phyloP scores from a whole-genome alignment of 2,888 invertebrate species.

The Eumerus sabulonum region DNA sequence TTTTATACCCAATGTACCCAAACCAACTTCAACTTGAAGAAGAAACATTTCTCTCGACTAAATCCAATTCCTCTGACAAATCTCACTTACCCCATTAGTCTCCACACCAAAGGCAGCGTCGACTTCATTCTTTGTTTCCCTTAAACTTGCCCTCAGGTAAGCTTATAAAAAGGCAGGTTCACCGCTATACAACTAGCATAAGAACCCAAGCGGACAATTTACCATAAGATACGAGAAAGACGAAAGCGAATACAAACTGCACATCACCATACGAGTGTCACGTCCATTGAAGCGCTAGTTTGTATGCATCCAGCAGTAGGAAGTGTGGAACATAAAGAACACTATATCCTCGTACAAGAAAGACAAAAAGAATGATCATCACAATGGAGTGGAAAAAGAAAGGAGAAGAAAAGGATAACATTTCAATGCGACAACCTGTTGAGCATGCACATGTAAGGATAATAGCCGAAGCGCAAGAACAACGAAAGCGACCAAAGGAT shows the following conservation, averaged over 20 bases:
- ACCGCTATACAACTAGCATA: slow-evolving; percentile 18
- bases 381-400: slow-evolving; percentile 29
- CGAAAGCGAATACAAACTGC: slow-evolving; percentile 19
- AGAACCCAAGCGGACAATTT: slow-evolving; percentile 20
- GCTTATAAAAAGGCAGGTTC: slow-evolving; percentile 1
- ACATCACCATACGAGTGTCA: slow-evolving; percentile 1
- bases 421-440: slow-evolving; percentile 63
- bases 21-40: too few species aligned
- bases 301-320: too few species aligned
- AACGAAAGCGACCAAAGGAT: slow-evolving; percentile 29
- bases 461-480: slow-evolving; percentile 46
- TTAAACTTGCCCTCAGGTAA: neutral
- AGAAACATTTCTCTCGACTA: too few species aligned
- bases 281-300: too few species aligned
- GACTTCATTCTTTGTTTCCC: neutral
- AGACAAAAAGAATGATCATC: slow-evolving; percentile 49
- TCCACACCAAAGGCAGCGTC: slow-evolving; percentile 1
- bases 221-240: slow-evolving; percentile 7
- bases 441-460: slow-evolving; percentile 62
- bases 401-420: slow-evolving; percentile 31
- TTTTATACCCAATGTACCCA: too few species aligned
- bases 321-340: too few species aligned
- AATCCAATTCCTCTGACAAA: too few species aligned
- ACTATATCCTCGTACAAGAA: slow-evolving; percentile 20
- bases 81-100: neutral